phyloP scores from a whole-genome alignment of 2,797 vertebrate species.

The Hirundo rustica region DNA sequence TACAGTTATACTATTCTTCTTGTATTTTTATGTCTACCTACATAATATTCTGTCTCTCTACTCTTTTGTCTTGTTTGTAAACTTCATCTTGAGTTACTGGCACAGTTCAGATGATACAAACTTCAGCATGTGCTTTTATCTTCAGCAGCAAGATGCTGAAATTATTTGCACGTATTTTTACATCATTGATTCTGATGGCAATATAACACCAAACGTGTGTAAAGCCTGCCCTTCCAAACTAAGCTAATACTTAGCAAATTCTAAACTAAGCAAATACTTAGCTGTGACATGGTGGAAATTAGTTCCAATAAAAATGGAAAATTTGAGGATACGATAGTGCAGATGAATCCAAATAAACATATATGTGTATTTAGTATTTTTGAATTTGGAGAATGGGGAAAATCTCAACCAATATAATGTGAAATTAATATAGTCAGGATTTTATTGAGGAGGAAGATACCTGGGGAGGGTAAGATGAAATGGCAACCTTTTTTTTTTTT shows the following conservation, averaged over 20 bases:
- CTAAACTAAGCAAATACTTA: neutral
- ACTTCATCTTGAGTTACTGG: neutral
- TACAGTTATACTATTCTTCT: neutral
- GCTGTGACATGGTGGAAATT: neutral
- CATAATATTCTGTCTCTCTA: neutral
- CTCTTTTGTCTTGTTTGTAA: neutral
- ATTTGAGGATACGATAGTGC: fast-evolving
- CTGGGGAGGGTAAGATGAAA: neutral
- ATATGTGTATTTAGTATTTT: neutral
- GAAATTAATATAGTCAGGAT: neutral
- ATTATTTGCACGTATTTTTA: neutral
- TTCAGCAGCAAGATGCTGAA: neutral
- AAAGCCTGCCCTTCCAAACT: neutral
- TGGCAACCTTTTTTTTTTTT: neutral
- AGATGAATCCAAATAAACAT: neutral
- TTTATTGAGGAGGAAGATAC: neutral
- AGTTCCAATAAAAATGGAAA: neutral
- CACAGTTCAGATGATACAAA: too few species aligned
- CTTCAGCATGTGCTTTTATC: neutral
- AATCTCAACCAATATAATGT: neutral
- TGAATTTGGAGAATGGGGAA: neutral
- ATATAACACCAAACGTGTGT: neutral
- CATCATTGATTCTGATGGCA: neutral
- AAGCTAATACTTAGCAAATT: too few species aligned
- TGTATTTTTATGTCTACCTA: neutral